These are phyloP conservation scores for Morone saxatilis DNA, from an alignment of 2,113 vertebrate species.

Conservation along the genomic window DNA sequence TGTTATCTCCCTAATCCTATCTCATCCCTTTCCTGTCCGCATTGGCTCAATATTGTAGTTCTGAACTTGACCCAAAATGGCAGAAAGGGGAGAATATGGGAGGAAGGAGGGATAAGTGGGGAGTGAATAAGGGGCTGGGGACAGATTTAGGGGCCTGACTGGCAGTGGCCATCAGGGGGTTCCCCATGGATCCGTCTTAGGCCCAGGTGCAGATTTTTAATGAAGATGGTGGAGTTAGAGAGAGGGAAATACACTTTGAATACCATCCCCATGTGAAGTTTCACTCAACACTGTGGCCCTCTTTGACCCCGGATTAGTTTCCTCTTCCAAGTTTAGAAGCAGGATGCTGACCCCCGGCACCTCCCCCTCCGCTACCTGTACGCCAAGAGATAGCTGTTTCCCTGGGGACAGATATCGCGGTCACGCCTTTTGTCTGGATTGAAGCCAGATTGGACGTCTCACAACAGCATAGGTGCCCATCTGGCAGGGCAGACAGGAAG, in stretches of 20 bases:
- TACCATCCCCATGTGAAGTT: slow-evolving; percentile 73
- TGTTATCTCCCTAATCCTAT: slow-evolving; percentile 77
- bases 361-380: slow-evolving; percentile 67
- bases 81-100: slow-evolving; percentile 32
- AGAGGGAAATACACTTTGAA: slow-evolving; percentile 57
- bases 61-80: slow-evolving; percentile 66
- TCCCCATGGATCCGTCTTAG: slow-evolving; percentile 68
- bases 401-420: slow-evolving; percentile 66
- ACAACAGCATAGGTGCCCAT: slow-evolving; percentile 62
- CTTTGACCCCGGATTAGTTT: slow-evolving; percentile 84
- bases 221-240: slow-evolving; percentile 72
- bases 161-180: slow-evolving; percentile 62
- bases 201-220: slow-evolving; percentile 84
- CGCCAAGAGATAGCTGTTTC: slow-evolving; percentile 73
- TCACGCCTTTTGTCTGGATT: slow-evolving; percentile 49
- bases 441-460: slow-evolving; percentile 75
- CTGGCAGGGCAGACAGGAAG: slow-evolving; percentile 59
- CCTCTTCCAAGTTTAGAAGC: slow-evolving; percentile 81
- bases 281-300: slow-evolving; percentile 83
- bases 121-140: slow-evolving; percentile 64
- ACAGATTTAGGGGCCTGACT: slow-evolving; percentile 72
- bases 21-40: slow-evolving; percentile 78
- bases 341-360: slow-evolving; percentile 67
- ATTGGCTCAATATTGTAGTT: slow-evolving; percentile 55
- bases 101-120: slow-evolving; percentile 66